phyloP scores from a whole-genome alignment of 2,797 vertebrate species.

The Acomys russatus region DNA sequence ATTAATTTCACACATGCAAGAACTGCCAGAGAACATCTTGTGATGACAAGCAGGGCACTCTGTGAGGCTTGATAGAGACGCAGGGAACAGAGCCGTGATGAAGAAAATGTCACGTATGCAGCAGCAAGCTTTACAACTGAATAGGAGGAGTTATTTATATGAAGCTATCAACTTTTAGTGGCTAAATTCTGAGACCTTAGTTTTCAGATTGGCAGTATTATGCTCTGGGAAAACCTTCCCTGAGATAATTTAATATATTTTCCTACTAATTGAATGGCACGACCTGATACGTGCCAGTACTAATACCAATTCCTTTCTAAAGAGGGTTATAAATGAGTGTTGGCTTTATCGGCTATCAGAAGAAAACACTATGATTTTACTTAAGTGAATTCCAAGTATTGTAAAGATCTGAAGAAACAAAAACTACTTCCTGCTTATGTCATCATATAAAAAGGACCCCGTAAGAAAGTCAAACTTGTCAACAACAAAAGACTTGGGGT shows the following conservation, averaged over 20 bases:
- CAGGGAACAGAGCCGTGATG: rapidly evolving
- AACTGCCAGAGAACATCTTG: not conserved
- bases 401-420: not conserved
- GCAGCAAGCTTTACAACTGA: not conserved
- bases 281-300: not conserved
- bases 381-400: not conserved
- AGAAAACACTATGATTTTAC: not conserved
- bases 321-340: not conserved
- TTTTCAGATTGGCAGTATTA: not conserved
- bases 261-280: constrained; percentile 9
- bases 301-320: not conserved
- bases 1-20: not conserved
- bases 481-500: not conserved
- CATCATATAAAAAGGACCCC: not conserved
- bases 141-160: not conserved
- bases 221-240: not conserved
- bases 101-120: not conserved
- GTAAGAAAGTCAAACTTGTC: not conserved
- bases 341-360: constrained; percentile 42
- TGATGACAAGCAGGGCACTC: not conserved
- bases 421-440: not conserved
- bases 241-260: constrained; percentile 25
- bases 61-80: not conserved
- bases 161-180: not conserved
- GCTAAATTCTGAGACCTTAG: not conserved